Evolutionary conservation across 2,113 vertebrate genomes (phyloP).

Genomic region (Phainopepla nitens): DNA sequence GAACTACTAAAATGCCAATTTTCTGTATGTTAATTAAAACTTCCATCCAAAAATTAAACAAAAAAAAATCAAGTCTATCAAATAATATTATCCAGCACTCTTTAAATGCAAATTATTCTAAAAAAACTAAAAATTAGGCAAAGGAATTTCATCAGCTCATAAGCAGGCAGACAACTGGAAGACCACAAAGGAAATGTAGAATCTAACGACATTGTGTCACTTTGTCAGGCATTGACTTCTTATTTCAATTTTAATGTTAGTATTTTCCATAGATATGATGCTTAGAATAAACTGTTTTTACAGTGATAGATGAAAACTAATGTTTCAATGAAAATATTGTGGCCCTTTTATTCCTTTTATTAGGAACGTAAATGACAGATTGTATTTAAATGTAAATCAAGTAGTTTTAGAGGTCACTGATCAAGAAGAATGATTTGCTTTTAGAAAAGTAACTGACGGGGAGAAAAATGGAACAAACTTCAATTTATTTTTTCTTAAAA

Average conservation of each 20-base stretch:
- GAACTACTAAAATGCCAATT: not conserved
- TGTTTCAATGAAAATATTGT: not conserved
- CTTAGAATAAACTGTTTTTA: not conserved
- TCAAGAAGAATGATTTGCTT: not conserved
- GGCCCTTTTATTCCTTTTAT: not conserved
- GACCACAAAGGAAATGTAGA: not conserved
- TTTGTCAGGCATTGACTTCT: not conserved
- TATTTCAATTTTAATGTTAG: not conserved
- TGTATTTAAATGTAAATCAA: conserved; percentile 25
- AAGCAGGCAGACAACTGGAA: not conserved
- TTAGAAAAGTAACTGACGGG: not conserved
- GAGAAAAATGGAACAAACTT: not conserved
- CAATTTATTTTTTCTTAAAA: not conserved
- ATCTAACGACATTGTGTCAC: not conserved
- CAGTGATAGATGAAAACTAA: not conserved
- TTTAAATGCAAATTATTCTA: not conserved
- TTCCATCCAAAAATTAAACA: not conserved
- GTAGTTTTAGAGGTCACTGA: not conserved
- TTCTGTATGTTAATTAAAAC: not conserved
- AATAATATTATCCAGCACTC: not conserved
- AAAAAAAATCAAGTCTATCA: not conserved
- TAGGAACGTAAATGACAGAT: not conserved
- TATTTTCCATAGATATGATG: not conserved
- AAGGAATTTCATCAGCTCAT: not conserved
- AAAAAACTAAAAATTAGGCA: not conserved